Conservation (phyloP, 1,140 invertebrate species). For the Macrotrachela quadricornifera region DNA sequence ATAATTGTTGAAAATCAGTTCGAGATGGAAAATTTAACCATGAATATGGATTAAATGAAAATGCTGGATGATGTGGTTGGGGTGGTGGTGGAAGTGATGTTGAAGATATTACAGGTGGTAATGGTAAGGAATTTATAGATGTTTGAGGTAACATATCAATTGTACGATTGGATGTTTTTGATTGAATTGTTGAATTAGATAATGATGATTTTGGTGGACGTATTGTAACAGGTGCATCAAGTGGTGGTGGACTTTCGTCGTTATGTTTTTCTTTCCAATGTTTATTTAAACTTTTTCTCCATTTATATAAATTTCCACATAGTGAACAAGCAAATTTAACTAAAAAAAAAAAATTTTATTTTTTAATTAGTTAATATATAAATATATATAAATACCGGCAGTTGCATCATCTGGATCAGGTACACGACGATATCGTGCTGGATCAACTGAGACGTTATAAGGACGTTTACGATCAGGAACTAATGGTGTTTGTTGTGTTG, state of each 20-base stretch:
- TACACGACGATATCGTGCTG: conserved; percentile 5
- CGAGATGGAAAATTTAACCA: too few relatives aligned
- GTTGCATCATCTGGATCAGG: conserved; percentile 17
- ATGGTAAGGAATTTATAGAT: too few relatives aligned
- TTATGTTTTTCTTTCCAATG: conserved; percentile 32
- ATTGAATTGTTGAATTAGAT: not conserved
- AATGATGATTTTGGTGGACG: not conserved
- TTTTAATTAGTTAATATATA: too few relatives aligned
- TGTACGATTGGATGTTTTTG: too few relatives aligned
- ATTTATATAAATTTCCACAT: conserved; percentile 30
- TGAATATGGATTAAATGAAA: too few relatives aligned
- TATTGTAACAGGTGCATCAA: conserved; percentile 3
- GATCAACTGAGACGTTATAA: conserved; percentile 9
- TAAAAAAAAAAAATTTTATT: too few relatives aligned
- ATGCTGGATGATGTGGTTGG: too few relatives aligned
- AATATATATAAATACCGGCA: too few relatives aligned
- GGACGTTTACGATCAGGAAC: not conserved
- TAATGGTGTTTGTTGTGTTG: not conserved
- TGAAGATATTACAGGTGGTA: too few relatives aligned
- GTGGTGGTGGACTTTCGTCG: conserved; percentile 10
- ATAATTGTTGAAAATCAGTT: too few relatives aligned
- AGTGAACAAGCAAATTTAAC: conserved; percentile 27
- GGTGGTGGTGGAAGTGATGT: too few relatives aligned
- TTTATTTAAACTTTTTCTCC: conserved; percentile 30
- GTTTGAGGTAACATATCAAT: too few relatives aligned